Conservation (phyloP, 1,140 invertebrate species). For the Trypoxylus dichotomus region DNA sequence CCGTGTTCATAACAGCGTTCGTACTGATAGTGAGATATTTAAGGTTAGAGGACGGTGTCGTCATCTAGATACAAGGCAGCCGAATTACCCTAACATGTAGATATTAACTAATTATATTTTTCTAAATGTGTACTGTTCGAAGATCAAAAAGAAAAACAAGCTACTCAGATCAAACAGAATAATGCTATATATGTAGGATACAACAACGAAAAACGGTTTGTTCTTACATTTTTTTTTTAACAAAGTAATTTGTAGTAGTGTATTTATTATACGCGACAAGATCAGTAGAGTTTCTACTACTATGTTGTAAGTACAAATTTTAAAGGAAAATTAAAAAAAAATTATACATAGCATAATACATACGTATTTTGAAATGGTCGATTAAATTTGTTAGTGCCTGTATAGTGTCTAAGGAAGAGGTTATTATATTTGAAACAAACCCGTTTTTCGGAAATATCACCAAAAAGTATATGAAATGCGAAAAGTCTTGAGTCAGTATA, state of each 20-base stretch:
- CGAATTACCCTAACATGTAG: neutral
- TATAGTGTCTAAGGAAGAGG: neutral
- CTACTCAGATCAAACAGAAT: slow-evolving; percentile 8
- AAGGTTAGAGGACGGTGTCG: slow-evolving; percentile 43
- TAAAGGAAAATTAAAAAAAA: neutral
- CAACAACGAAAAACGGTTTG: neutral
- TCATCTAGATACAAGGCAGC: slow-evolving; percentile 34
- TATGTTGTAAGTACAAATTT: neutral
- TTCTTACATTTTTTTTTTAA: neutral
- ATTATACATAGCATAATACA: neutral
- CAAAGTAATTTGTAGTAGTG: neutral
- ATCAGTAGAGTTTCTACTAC: neutral
- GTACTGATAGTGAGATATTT: slow-evolving; percentile 51
- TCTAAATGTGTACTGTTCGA: slow-evolving; percentile 17
- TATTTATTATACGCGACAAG: neutral
- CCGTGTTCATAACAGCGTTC: slow-evolving; percentile 45
- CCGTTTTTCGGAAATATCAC: neutral
- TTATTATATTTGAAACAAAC: neutral
- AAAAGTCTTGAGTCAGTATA: no score
- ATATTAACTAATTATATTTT: slow-evolving; percentile 11
- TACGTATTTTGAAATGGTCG: no score
- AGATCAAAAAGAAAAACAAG: slow-evolving; percentile 19
- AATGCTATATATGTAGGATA: neutral
- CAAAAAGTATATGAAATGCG: neutral
- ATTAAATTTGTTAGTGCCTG: neutral